Conservation (phyloP, 2,888 invertebrate species). For the Hypsopygia costalis region DNA sequence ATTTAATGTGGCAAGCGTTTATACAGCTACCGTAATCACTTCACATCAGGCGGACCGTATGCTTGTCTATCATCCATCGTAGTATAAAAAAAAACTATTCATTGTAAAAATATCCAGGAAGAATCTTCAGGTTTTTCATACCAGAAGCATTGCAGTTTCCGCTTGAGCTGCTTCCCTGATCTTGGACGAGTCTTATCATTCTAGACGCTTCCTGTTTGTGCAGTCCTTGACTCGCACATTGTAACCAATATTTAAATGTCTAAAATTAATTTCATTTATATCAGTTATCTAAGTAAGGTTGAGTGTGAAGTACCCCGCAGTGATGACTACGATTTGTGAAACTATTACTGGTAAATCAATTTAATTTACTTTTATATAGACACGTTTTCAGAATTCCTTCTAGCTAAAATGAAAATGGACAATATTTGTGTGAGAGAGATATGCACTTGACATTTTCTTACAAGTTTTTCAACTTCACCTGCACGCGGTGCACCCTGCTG, state of each 20-base stretch:
- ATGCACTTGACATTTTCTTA: too few species aligned
- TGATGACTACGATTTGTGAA: slow-evolving; percentile 52
- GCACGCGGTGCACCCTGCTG: too few species aligned
- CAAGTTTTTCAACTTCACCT: too few species aligned
- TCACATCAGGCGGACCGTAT: too few species aligned
- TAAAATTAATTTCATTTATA: slow-evolving; percentile 46
- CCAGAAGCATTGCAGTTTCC: slow-evolving; percentile 37
- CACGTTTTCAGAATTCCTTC: too few species aligned
- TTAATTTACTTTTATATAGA: background rate
- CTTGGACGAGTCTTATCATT: slow-evolving; percentile 23
- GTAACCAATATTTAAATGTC: slow-evolving; percentile 60
- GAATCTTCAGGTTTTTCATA: slow-evolving; percentile 11
- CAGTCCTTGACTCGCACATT: slow-evolving; percentile 33
- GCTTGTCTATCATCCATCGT: too few species aligned
- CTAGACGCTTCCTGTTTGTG: slow-evolving; percentile 41
- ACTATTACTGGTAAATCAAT: slow-evolving; percentile 41
- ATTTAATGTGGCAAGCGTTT: too few species aligned
- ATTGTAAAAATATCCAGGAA: slow-evolving; percentile 10
- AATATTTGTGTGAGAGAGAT: too few species aligned
- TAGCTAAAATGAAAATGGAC: too few species aligned
- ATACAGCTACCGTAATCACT: too few species aligned
- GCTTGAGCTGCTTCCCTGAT: slow-evolving; percentile 36
- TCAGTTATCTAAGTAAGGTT: slow-evolving; percentile 42
- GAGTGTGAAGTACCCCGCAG: slow-evolving; percentile 21
- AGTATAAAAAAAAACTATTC: too few species aligned